Conservation (phyloP, 2,113 vertebrate species). For the Alosa alosa region DNA sequence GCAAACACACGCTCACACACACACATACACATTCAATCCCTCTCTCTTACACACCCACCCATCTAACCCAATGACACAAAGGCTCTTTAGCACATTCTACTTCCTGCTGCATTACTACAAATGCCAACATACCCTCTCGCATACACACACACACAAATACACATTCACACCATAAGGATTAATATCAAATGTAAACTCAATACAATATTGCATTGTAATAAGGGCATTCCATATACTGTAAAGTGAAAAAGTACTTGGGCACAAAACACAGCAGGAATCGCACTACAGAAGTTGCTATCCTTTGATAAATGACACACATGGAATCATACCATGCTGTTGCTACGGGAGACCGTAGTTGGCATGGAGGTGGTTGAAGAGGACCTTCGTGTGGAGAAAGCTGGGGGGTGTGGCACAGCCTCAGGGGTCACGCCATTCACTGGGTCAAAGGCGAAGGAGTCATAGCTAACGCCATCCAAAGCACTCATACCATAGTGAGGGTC, state of each 20-base stretch:
- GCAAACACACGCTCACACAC: background rate
- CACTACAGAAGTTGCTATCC: no score
- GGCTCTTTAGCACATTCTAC: background rate
- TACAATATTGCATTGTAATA: no score
- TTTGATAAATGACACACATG: background rate
- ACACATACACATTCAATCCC: background rate
- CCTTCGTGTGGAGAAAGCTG: constrained; percentile 73
- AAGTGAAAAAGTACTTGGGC: no score
- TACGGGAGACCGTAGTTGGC: constrained; percentile 56
- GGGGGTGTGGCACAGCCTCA: constrained; percentile 68
- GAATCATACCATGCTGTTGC: constrained; percentile 54
- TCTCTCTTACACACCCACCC: background rate
- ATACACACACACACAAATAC: background rate
- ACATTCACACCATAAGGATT: background rate
- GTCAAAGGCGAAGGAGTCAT: background rate
- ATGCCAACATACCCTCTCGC: background rate
- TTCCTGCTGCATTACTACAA: background rate
- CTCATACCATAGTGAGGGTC: background rate
- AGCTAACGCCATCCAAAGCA: background rate
- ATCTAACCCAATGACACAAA: background rate
- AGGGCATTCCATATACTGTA: no score
- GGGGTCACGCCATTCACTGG: background rate
- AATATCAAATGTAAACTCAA: no score
- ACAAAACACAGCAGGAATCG: no score
- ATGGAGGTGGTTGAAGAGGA: constrained; percentile 70